A percentile compares a stretch with the other conserved stretches of the same genome.
These are phyloP conservation scores for Sebastes diaconus DNA, from an alignment of 2,797 vertebrate genomes.

Conservation along the genomic window DNA sequence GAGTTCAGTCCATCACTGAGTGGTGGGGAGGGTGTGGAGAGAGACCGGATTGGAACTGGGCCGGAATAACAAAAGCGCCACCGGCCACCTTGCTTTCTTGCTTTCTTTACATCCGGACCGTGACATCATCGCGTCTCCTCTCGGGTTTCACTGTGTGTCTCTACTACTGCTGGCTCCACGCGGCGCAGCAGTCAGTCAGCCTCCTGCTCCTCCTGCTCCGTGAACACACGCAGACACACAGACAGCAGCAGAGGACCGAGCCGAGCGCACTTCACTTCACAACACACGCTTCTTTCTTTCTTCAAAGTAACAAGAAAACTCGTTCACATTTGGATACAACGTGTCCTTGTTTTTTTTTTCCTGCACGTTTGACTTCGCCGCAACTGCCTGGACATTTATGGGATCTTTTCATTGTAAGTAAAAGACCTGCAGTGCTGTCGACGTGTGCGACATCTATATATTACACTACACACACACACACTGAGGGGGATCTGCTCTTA, in stretches of 20 bases:
- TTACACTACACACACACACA: not conserved
- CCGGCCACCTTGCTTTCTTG: constrained; percentile 54
- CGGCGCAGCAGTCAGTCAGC: constrained; percentile 71
- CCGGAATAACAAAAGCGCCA: constrained; percentile 17
- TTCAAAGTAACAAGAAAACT: constrained; percentile 59
- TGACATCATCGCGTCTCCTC: constrained; percentile 87
- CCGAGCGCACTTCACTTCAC: constrained; percentile 51
- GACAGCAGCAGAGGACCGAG: constrained; percentile 41
- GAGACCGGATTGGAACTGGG: no score
- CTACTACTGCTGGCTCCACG: constrained; percentile 53
- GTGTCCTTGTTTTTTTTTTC: not conserved
- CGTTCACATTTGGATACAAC: constrained; percentile 56
- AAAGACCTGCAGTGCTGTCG: constrained; percentile 16
- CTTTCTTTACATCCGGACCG: constrained; percentile 66
- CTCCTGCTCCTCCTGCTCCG: constrained; percentile 42
- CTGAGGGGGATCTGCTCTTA: not conserved
- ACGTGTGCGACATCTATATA: not conserved
- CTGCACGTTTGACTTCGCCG: not conserved
- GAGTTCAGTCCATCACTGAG: no score
- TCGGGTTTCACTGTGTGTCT: constrained; percentile 76
- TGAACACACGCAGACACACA: constrained; percentile 27
- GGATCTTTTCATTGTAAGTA: constrained; percentile 68
- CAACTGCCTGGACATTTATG: constrained; percentile 37
- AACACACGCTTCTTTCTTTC: constrained; percentile 30
- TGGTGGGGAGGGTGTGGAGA: no score